phyloP scores from a whole-genome alignment of 2,888 invertebrate species.

The Cheilosia impressa region DNA sequence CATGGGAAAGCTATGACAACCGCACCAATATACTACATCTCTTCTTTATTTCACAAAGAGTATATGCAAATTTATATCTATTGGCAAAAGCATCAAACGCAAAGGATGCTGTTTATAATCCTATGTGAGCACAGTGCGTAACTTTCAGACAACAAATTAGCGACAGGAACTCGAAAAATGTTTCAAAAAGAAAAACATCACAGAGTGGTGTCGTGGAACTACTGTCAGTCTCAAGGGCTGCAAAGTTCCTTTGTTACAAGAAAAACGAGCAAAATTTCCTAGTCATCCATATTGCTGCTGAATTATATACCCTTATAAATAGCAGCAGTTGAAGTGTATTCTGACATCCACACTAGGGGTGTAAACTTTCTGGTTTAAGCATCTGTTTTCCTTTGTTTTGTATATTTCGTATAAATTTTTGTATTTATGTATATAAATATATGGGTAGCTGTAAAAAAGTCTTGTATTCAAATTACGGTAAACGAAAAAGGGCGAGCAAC shows the following conservation, averaged over 20 bases:
- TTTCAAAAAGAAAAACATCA: constrained; percentile 14
- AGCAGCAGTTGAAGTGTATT: not conserved
- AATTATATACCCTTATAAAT: constrained; percentile 23
- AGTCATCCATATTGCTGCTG: constrained; percentile 20
- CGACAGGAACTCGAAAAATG: constrained; percentile 35
- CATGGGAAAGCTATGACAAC: too few species aligned
- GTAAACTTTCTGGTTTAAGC: constrained; percentile 18
- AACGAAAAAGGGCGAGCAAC: not conserved
- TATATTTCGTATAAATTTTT: not conserved
- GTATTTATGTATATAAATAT: not conserved
- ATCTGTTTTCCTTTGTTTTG: constrained; percentile 29
- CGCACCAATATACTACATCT: not conserved
- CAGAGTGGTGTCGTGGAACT: constrained; percentile 23
- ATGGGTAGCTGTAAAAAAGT: not conserved
- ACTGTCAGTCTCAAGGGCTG: constrained; percentile 16
- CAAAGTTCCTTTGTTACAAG: not conserved
- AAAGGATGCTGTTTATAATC: constrained; percentile 8
- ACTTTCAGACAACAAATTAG: constrained; percentile 53
- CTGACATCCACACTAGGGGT: constrained; percentile 3
- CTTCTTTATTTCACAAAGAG: not conserved
- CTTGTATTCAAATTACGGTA: constrained; percentile 24
- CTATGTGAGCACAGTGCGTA: constrained; percentile 13
- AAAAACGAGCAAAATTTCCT: constrained; percentile 12
- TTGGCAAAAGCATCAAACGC: constrained; percentile 30
- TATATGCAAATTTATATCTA: not conserved